These are phyloP conservation scores for Oryzias melastigma DNA, from an alignment of 2,113 vertebrate species.

Conservation along the genomic window DNA sequence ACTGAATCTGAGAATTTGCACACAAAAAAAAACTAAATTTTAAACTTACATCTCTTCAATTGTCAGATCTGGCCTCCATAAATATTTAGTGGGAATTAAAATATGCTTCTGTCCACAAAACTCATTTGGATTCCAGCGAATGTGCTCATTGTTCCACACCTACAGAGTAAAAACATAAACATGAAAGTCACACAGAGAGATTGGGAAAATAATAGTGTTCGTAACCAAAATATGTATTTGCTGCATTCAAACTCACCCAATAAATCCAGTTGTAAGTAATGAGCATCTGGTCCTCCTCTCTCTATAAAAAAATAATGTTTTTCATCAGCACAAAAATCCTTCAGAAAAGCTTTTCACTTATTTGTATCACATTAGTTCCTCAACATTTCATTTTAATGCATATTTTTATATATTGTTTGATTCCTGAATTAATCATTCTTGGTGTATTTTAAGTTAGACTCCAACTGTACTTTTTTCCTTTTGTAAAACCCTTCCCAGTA, in stretches of 20 bases:
- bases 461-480: no score
- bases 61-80: conserved; percentile 59
- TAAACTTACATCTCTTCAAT: conserved; percentile 51
- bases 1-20: not conserved
- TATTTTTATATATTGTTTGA: no score
- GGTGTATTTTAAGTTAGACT: no score
- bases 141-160: conserved; percentile 33
- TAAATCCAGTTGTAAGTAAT: conserved; percentile 45
- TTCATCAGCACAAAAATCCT: not conserved
- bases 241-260: conserved; percentile 32
- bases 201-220: not conserved
- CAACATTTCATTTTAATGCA: no score
- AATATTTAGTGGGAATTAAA: conserved; percentile 22
- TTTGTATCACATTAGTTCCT: no score
- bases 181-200: not conserved
- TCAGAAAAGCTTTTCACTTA: no score
- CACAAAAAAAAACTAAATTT: not conserved
- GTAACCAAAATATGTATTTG: not conserved
- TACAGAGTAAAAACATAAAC: conserved; percentile 3
- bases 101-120: conserved; percentile 40
- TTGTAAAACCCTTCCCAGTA: no score
- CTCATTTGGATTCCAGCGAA: conserved; percentile 29
- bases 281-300: conserved; percentile 45
- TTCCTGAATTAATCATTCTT: no score
- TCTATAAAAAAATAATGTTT: conserved; percentile 21